Evolutionary conservation across 2,888 invertebrate genomes (phyloP).

Genomic region (Eledona agricola): DNA sequence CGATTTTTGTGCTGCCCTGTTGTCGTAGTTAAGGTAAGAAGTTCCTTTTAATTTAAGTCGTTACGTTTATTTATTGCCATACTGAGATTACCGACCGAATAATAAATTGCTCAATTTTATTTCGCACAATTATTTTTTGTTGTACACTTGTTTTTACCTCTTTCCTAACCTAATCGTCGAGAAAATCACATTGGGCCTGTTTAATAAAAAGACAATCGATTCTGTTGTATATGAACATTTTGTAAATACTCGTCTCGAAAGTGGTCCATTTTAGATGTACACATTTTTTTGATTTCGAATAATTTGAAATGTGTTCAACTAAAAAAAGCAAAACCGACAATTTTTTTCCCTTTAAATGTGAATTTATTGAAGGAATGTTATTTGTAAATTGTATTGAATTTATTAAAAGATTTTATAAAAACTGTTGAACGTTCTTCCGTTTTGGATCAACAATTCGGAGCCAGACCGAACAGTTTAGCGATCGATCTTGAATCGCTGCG

Average conservation of each 20-base stretch:
- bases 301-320: constrained; percentile 47
- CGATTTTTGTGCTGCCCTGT: constrained; percentile 45
- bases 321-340: constrained; percentile 39
- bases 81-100: constrained; percentile 20
- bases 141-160: constrained; percentile 2
- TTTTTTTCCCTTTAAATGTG: constrained; percentile 32
- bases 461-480: constrained; percentile 16
- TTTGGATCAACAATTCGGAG: constrained; percentile 37
- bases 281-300: constrained; percentile 40
- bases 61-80: constrained; percentile 34
- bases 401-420: constrained; percentile 44
- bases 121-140: constrained; percentile 39
- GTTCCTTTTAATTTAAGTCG: constrained; percentile 46
- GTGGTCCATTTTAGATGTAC: constrained; percentile 52
- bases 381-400: constrained; percentile 44
- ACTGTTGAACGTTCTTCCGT: constrained; percentile 35
- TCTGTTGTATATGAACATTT: constrained; percentile 44
- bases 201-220: constrained; percentile 49
- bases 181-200: constrained; percentile 34
- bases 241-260: constrained; percentile 34
- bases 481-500: constrained; percentile 6
- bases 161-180: constrained; percentile 21
- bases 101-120: constrained; percentile 41
- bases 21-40: constrained; percentile 43
- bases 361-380: constrained; percentile 39